Base-by-base conservation (phyloP, 2,113 vertebrate species). In the Podarcis muralis region DNA sequence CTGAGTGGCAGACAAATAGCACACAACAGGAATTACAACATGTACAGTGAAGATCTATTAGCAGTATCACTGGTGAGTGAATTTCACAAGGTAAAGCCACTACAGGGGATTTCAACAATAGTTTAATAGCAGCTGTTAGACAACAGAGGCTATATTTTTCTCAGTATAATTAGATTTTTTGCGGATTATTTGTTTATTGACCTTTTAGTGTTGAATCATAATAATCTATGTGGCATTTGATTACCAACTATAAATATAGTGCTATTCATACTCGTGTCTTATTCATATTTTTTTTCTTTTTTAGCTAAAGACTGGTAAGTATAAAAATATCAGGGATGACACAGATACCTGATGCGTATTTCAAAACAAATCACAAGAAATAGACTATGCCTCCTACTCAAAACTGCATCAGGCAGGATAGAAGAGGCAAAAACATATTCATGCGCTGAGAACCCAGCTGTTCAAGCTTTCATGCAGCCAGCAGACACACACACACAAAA, bases 291-390 rank as follows among this genome's bases (percentile, higher is more conserved):
- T 92, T 65, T 87, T 92, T 16, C 18, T 32, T 83, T 90, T 92
- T 91, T 77, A 89, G 79, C 57, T 89, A 88, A 88, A 92, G 71
- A 65, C 84, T 92, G 92, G 86, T 88, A 82, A 81, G 92, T 80
- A 93, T 43, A 88, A 81, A 91, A 94, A 92, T 93, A 95, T 93
- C 43, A 93, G 91, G 89, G 86, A 90, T 77, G 87, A 92, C 91
- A 95, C 0, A 78, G 91, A 95, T 93, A 16, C 88, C 93, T 93
- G 81, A 93, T 89, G 71, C 48, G 80, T 84, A 89, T 92, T 95
- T 95, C 90, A 94, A 95, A 95, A 95, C 84, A 95, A 93, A 92
- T 66, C 23, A 68, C 77, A 72, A 92, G 77, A 95, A 95, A 94
- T 30, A 95, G 88, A 91, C 68, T 90, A 79, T 48, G 90, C 84